Evolutionary conservation across 1,140 invertebrate species (phyloP), one percentile per base, ranked within the genome.

Genomic region (Pollicipes pollicipes): DNA sequence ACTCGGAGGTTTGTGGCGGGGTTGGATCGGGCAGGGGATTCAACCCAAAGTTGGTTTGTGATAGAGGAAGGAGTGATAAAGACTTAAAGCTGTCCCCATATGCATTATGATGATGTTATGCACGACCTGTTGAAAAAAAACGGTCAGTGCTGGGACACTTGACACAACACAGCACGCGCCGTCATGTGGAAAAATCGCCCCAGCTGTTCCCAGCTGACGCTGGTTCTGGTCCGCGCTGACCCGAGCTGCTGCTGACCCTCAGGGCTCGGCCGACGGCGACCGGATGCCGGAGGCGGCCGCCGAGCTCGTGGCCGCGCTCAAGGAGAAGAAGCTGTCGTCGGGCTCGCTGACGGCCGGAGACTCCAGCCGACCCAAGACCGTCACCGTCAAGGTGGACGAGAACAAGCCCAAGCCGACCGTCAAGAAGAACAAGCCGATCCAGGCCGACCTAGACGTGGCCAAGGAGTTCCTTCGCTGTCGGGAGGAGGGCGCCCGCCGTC

Each of bases 371-470:
- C 89, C 88, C 31, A 96, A 95, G 80, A 88, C 92, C 68, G 95
- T 97, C 6, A 95, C 90, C 17, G 93, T 97, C 0, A 94, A 93
- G 77, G 91, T 93, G 79, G 93, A 93, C 1, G 94, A 96, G 76
- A 58, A 58, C 45, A 95, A 94, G 79, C 89, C 93, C 0, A 97
- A 96, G 78, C 93, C 91, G 1, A 95, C 92, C 31, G 86, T 87
- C 24, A 58, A 10, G 10, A 93, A 93, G 77, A 95, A 94, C 79
- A 88, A 91, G 78, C 90, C 92, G 0, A 90, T 95, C 70, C 93
- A 95, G 81, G 92, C 93, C 2, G 92, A 95, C 79, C 81, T 96
- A 73, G 96, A 99, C 83, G 89, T 98, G 35, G 86, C 89, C 21
- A 97, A 98, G 79, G 95, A 97, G 78, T 90, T 99, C 77, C 83